Percentiles rank a stretch among this genome's conserved stretches.
Evolutionary conservation across 2,888 invertebrate genomes (phyloP).

Genomic region (Andrena marginata): DNA sequence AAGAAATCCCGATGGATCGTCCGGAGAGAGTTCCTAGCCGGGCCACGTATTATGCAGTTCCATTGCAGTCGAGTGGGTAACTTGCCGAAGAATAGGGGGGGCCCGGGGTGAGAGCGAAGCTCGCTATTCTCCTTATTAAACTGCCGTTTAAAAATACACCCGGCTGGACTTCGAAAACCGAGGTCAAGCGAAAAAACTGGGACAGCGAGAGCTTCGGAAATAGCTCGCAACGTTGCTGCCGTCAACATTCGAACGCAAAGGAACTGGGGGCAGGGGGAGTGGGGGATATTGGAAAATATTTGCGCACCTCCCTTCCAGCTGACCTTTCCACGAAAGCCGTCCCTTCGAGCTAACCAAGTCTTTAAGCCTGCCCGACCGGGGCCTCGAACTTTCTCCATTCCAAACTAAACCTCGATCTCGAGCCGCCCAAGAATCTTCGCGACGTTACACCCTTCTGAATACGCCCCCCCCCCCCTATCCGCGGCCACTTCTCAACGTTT

Average conservation of each 20-base stretch:
- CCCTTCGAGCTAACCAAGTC: not conserved
- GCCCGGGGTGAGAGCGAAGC: not conserved
- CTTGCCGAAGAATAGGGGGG: constrained; percentile 18
- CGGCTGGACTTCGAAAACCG: constrained; percentile 14
- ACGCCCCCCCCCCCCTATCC: not conserved
- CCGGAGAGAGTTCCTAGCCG: not conserved
- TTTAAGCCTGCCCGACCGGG: not conserved
- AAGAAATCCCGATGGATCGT: constrained; percentile 54
- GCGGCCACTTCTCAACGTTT: not conserved
- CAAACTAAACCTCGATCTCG: not conserved
- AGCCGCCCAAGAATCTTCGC: not conserved
- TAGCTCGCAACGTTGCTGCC: not conserved
- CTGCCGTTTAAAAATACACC: constrained; percentile 29
- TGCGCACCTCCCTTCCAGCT: not conserved
- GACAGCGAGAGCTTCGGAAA: not conserved
- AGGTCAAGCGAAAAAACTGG: constrained; percentile 18
- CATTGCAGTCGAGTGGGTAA: constrained; percentile 32
- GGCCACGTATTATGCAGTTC: constrained; percentile 40
- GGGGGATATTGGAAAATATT: not conserved
- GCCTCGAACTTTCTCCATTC: not conserved
- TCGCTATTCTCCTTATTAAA: constrained; percentile 51
- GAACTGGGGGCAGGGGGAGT: not conserved
- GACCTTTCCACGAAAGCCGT: not conserved
- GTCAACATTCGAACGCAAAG: not conserved
- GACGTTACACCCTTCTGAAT: not conserved